phyloP scores from a whole-genome alignment of 2,113 vertebrate species.

The Dromiciops gliroides region DNA sequence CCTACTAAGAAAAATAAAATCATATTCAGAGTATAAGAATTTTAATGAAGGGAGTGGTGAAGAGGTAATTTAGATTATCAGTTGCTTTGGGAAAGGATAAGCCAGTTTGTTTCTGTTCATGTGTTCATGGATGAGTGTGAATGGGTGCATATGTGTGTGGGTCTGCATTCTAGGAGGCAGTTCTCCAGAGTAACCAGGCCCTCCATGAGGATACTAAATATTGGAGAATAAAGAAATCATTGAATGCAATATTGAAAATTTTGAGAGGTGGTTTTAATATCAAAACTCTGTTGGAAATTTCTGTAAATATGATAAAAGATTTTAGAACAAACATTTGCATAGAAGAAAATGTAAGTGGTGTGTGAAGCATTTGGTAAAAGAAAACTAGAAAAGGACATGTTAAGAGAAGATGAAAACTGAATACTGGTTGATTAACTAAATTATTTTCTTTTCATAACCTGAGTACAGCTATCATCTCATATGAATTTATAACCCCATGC shows the following conservation, averaged over 20 bases:
- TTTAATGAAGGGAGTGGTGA: background rate
- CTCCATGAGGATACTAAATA: background rate
- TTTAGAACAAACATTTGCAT: background rate
- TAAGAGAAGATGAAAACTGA: no score
- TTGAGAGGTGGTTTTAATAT: background rate
- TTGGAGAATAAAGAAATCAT: background rate
- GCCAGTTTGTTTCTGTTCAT: background rate
- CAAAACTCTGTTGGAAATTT: background rate
- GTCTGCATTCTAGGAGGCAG: background rate
- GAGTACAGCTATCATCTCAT: background rate
- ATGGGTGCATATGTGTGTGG: background rate
- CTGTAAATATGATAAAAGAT: constrained; percentile 21
- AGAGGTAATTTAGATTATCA: background rate
- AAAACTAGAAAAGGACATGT: background rate
- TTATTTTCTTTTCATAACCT: background rate
- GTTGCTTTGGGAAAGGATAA: background rate
- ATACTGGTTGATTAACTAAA: background rate
- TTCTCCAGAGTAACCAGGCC: no score
- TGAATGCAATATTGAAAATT: background rate
- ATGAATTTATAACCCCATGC: background rate
- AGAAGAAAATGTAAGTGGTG: background rate
- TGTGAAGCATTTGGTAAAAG: background rate
- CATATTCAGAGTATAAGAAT: background rate
- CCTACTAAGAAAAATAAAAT: background rate
- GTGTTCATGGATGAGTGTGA: no score